Conservation (phyloP, 2,888 invertebrate species). For the Scaptomyza polygonia region DNA sequence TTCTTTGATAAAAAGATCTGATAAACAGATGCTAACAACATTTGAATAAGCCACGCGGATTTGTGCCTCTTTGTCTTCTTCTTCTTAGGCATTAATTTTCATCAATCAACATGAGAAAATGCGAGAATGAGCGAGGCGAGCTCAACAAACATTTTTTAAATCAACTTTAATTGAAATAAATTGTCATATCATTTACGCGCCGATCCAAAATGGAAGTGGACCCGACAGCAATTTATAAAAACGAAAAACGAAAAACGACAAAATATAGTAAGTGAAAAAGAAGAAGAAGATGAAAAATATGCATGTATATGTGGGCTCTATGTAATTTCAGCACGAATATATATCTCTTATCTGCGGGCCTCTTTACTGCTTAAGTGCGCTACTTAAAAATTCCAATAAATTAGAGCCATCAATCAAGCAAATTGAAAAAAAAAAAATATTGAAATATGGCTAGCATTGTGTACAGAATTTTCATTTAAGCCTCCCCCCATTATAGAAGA, state of each 20-base stretch:
- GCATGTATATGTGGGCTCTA: conserved; percentile 33
- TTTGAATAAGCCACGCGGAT: conserved; percentile 35
- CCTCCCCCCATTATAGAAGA: conserved; percentile 29
- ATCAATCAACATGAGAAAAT: conserved; percentile 53
- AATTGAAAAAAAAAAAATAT: conserved; percentile 57
- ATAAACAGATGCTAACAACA: conserved; percentile 15
- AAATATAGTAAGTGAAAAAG: conserved; percentile 27
- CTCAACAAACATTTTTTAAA: conserved; percentile 61
- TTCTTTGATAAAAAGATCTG: conserved; percentile 27
- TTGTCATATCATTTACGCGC: conserved; percentile 77
- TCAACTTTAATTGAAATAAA: conserved; percentile 82
- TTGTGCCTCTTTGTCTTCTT: conserved; percentile 2
- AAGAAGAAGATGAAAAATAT: conserved; percentile 16
- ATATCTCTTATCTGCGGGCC: conserved; percentile 43
- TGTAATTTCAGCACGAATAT: neutral
- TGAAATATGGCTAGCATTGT: conserved; percentile 47
- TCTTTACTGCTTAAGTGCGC: conserved; percentile 26
- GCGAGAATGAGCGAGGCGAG: conserved; percentile 4
- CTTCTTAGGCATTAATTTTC: conserved; percentile 43
- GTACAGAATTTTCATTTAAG: conserved; percentile 31
- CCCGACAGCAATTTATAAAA: conserved; percentile 49
- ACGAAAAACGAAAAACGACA: neutral
- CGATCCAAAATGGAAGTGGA: conserved; percentile 46
- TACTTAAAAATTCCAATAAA: conserved; percentile 52
- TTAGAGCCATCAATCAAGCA: conserved; percentile 54